Conservation (phyloP, 2,113 vertebrate genomes). For the Odobenus rosmarus region DNA sequence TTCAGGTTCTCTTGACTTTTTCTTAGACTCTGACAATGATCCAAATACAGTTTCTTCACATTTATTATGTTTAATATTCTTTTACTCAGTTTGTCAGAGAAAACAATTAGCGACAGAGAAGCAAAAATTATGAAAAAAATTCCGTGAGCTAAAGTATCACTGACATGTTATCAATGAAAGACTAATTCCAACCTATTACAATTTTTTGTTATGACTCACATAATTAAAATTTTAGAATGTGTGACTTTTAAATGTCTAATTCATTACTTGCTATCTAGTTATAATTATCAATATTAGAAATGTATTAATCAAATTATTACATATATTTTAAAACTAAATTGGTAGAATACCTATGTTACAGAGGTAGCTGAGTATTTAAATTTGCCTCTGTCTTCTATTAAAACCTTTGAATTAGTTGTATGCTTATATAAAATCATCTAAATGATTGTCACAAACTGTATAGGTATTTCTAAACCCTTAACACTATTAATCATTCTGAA, state of each 20-base stretch:
- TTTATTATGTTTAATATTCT: neutral
- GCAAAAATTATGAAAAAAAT: neutral
- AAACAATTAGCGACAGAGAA: neutral
- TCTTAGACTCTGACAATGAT: neutral
- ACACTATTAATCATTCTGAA: accelerated
- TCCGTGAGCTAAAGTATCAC: neutral
- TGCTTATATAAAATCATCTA: neutral
- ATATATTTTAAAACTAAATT: neutral
- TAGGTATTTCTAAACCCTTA: neutral
- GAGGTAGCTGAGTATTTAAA: neutral
- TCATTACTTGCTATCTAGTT: neutral
- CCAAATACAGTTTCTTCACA: neutral
- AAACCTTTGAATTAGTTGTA: neutral
- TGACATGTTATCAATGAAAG: neutral
- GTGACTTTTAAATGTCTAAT: neutral
- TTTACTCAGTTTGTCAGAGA: neutral
- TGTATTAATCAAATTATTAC: neutral
- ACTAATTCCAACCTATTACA: neutral
- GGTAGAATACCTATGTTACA: neutral
- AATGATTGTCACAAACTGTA: neutral
- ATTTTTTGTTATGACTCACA: neutral
- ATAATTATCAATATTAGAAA: neutral
- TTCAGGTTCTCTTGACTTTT: neutral
- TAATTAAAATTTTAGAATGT: neutral
- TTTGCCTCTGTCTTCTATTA: neutral